Evolutionary conservation across 2,888 invertebrate genomes (phyloP).

Genomic region (Hyalella azteca): DNA sequence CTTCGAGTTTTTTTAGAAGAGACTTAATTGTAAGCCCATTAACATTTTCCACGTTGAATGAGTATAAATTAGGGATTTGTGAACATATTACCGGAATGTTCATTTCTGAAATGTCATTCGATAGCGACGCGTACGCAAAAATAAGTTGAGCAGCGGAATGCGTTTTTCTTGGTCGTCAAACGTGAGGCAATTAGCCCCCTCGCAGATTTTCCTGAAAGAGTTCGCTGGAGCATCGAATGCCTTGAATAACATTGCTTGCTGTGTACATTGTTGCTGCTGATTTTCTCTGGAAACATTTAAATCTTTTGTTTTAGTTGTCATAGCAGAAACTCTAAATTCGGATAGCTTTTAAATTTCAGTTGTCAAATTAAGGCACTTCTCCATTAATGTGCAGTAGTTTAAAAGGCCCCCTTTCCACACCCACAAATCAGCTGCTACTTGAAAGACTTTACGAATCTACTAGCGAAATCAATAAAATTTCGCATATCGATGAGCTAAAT

Average conservation of each 20-base stretch:
- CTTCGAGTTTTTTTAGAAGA: not conserved
- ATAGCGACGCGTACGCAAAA: not conserved
- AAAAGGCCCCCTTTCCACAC: not conserved
- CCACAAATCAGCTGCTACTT: not conserved
- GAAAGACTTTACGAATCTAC: not conserved
- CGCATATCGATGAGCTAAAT: too few relatives aligned
- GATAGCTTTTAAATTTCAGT: not conserved
- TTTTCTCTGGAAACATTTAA: not conserved
- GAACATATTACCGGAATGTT: not conserved
- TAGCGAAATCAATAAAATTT: not conserved
- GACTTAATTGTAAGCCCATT: not conserved
- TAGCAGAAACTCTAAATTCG: not conserved
- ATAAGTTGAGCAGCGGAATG: not conserved
- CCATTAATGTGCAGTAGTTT: not conserved
- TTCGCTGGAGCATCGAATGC: not conserved
- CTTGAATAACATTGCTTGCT: not conserved
- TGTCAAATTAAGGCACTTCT: not conserved
- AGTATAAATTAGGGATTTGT: not conserved
- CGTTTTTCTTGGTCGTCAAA: not conserved
- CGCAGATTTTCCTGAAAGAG: not conserved
- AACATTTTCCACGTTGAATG: not conserved
- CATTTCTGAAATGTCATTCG: conserved; percentile 4
- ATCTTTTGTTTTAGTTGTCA: not conserved
- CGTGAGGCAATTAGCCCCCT: not conserved
- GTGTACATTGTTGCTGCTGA: not conserved